Evolutionary conservation across 37 sponge, comb jelly and placozoan genomes (phyloP), one percentile per base, ranked within the genome.

Genomic region (Dysidea cf. avara): DNA sequence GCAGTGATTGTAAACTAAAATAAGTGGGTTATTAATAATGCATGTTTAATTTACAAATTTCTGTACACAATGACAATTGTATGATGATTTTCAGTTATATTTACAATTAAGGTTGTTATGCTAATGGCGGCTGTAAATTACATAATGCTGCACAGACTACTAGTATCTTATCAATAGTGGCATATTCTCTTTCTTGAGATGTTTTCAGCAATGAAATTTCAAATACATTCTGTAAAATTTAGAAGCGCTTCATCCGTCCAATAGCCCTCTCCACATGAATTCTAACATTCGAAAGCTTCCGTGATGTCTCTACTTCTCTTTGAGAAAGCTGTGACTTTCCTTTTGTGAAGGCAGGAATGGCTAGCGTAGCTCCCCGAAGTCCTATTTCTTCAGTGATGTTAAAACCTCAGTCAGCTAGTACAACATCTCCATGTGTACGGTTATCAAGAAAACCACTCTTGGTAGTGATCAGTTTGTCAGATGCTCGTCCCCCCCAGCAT

Each of bases 241-340:
- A 74, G 35, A 68, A 82, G 18, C 56, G 63, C 46, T 81, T 81
- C 2, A 82, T n/a, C 2, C 66, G 76, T 13, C 69, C 76, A 47
- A 82, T 82, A 0, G 68, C 70, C 39, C 70, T 13, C 31, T 82
- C 83, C 0, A 82, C 74, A 59, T 82, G 83, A 5, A 82, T 82
- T 20, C 76, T 50, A 11, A 82, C 83, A 16, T 39, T 1, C 37
- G 76, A 52, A 22, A 83, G 17, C 52, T 48, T 32, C 13, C 31
- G 32, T 20, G 82, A 72, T 3, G 50, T 30, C 33, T 81, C 82
- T 2, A 72, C 59, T 28, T 81, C 81, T 50, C 38, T 24, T 34
- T 62, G 40, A 18, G 70, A 68, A 1, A 79, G 63, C 21, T 83
- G 76, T 47, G 29, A 52, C 25, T n/a, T n/a, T n/a, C n/a, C n/a